Evolutionary conservation across 2,888 invertebrate genomes (phyloP), one percentile per base, ranked within the genome.

Genomic region (Drepana falcataria): DNA sequence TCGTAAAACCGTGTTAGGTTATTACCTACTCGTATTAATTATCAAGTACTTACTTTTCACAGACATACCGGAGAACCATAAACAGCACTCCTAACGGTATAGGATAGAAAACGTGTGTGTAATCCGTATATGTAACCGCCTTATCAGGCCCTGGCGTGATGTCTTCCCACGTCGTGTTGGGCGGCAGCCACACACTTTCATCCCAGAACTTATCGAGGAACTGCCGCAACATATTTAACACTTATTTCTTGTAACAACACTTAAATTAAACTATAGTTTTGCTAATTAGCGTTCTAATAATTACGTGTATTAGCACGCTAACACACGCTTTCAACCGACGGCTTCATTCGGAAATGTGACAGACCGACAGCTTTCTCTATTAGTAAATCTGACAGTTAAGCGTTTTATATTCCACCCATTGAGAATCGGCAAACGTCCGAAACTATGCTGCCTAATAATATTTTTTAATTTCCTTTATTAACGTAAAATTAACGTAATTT

Each of bases 121-220:
- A 93, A 79, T 97, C 94, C 56, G 96, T 94, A 87, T 96, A 96
- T 65, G 93, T 93, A 61, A 95, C 92, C 68, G 93, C 93, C 79
- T 95, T 94, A 69, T 93, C 93, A 55, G 94, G 91, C 58, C 94
- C 94, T 53, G 97, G 96, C 70, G 95, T 93, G 59, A 98, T 93
- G 79, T 97, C 96, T 59, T 93, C 93, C 98, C 98, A 98, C 71
- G 96, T 96, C 64, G 94, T 93, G 83, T 97, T 97, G 61, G 96
- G 96, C 68, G 98, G 98, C 74, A 98, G 93, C 98, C 98, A 98
- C 80, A 98, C 92, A 77, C 94, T 87, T 79, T 96, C 95, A 78
- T 94, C 95, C 98, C 97, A 97, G 83, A 96, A 95, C 59, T 75
- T 77, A 63, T 90, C 83, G 63, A 92, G 75, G 57, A 91, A 64